phyloP scores from a whole-genome alignment of 1,140 invertebrate genomes.

The Aethina tumida region DNA sequence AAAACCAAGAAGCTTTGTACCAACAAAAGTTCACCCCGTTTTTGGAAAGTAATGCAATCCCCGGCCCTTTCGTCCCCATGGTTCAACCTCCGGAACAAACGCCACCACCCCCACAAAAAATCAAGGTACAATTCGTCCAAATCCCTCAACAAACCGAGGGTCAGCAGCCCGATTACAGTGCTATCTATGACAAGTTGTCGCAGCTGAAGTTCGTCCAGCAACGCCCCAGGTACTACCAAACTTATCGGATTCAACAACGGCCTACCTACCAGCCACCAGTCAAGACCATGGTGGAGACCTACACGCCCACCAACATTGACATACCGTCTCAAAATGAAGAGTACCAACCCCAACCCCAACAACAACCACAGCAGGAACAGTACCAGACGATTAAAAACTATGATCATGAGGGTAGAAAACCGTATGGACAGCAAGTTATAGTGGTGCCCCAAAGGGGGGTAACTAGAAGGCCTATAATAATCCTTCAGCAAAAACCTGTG shows the following conservation, averaged over 20 bases:
- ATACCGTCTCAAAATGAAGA: constrained; percentile 13
- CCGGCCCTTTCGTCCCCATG: constrained; percentile 29
- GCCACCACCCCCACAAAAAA: constrained; percentile 4
- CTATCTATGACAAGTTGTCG: constrained; percentile 32
- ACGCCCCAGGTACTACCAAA: constrained; percentile 1
- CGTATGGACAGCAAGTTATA: no score
- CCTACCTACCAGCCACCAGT: constrained; percentile 6
- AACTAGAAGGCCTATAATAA: no score
- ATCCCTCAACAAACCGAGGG: constrained; percentile 3
- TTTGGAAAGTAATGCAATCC: constrained; percentile 30
- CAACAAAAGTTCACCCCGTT: constrained; percentile 29
- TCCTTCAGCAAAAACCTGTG: no score
- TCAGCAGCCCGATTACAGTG: constrained; percentile 23
- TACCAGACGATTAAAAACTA: no score
- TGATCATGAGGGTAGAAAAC: no score
- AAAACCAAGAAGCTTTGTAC: constrained; percentile 10
- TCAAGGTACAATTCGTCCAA: no score
- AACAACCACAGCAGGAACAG: neutral
- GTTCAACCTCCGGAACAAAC: constrained; percentile 4
- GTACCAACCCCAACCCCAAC: constrained; percentile 3
- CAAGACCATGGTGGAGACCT: constrained; percentile 32
- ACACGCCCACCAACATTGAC: constrained; percentile 30
- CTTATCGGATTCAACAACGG: neutral
- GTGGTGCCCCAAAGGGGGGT: no score
- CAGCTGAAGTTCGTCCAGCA: constrained; percentile 27